A percentile compares a stretch with the other conserved stretches of the same genome.
phyloP scores from a whole-genome alignment of 2,797 vertebrate species.

The Emydoidea blandingii region DNA sequence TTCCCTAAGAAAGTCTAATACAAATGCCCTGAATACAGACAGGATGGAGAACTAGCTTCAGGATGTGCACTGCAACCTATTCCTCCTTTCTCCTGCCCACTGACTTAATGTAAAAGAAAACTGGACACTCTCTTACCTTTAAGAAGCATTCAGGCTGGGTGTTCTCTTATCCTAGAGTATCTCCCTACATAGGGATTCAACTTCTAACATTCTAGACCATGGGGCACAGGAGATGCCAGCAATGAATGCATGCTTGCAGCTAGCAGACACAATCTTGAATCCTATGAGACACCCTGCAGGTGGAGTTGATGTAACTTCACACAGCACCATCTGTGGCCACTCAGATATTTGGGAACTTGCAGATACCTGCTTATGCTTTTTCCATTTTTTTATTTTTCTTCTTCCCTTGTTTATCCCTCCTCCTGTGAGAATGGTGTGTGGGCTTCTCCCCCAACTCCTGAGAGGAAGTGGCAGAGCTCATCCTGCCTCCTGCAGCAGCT shows the following conservation, averaged over 20 bases:
- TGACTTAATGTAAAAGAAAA: neutral
- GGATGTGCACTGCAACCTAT: neutral
- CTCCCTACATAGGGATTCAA: neutral
- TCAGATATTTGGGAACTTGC: neutral
- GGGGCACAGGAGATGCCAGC: neutral
- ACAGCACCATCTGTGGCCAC: neutral
- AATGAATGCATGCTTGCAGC: neutral
- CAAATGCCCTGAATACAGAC: neutral
- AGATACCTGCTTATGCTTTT: neutral
- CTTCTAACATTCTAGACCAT: neutral
- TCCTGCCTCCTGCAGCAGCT: too few species aligned
- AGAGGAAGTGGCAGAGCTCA: too few species aligned
- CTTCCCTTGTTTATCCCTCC: neutral
- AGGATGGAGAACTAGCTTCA: neutral
- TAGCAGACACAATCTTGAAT: neutral
- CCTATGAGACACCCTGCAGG: fast-evolving
- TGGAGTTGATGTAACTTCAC: neutral
- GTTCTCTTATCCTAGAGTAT: neutral
- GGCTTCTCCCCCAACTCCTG: neutral
- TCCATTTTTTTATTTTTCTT: neutral
- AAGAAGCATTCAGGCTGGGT: neutral
- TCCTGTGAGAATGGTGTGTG: neutral
- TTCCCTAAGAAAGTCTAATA: neutral
- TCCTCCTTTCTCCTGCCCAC: neutral
- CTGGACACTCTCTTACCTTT: neutral